Base-by-base conservation (phyloP, 2,888 invertebrate species). In the Dinocampus coccinellae region DNA sequence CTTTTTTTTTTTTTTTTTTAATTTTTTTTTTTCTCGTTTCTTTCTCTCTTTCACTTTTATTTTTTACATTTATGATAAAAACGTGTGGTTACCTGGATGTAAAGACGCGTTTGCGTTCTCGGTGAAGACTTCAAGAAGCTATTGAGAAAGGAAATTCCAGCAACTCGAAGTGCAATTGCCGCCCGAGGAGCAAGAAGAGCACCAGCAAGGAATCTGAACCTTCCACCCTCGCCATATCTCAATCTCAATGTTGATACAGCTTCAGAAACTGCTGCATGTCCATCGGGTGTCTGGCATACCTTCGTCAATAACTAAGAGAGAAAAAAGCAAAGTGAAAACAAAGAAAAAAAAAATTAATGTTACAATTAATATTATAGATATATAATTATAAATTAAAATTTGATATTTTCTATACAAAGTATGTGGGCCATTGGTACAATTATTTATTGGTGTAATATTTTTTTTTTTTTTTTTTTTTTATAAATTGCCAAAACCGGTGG, bases 181-280 rank as follows among this genome's bases (percentile, higher is more conserved):
- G 92, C 93, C 16, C 94, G 93, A 0, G 93, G 90, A 69, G 95
- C 95, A 80, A 93, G 93, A 72, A 97, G 90, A 91, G 97, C 96
- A 1, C 97, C 97, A 7, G 96, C 93, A 0, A 97, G 90, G 84
- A 97, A 94, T 73, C 97, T 91, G 88, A 97, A 97, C 83, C 97
- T 91, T 6, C 97, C 97, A 0, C 97, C 97, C 85, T 98, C 97
- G 3, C 96, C 97, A 84, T 95, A 95, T 72, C 96, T 91, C 6
- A 97, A 89, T 42, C 97, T 90, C 66, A 97, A 90, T 0, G 97
- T 96, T 0, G 97, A 95, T 77, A 97, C 91, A 0, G 97, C 96
- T 87, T 97, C 97, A 0, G 97, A 94, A 16, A 97, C 95, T 75
- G 95, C 93, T 47, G 92, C 91, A 88, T 97, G 96, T 0, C 97